phyloP scores from a whole-genome alignment of 2,113 vertebrate genomes.

The Sinocyclocheilus maitianheensis region DNA sequence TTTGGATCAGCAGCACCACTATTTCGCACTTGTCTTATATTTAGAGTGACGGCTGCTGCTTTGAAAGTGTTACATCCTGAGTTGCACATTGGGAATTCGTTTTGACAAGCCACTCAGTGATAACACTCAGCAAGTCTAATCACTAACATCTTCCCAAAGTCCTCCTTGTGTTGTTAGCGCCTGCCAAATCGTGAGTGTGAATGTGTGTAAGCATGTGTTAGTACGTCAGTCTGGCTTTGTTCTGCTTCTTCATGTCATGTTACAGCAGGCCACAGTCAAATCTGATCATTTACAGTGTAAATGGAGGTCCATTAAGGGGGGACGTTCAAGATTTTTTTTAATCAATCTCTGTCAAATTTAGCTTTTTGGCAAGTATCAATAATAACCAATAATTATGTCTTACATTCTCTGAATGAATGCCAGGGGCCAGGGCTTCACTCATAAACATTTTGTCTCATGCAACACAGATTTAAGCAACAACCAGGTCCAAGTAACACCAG shows the following conservation, averaged over 20 bases:
- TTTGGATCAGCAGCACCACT: background rate
- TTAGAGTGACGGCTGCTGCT: constrained; percentile 20
- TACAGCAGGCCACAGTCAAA: constrained; percentile 14
- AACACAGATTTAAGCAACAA: background rate
- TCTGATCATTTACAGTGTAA: background rate
- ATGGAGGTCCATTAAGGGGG: background rate
- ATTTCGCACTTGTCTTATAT: constrained; percentile 26
- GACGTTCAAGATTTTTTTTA: background rate
- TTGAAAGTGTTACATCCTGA: constrained; percentile 24
- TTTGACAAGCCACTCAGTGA: constrained; percentile 48
- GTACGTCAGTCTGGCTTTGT: background rate
- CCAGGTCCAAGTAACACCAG: background rate
- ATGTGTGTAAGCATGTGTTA: constrained; percentile 3
- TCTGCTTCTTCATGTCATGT: background rate
- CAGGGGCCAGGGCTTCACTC: background rate
- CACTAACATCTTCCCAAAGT: constrained; percentile 20
- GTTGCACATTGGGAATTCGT: constrained; percentile 33
- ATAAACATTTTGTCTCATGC: background rate
- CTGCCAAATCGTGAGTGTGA: background rate
- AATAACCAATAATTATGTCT: background rate
- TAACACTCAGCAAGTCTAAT: constrained; percentile 20
- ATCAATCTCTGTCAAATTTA: background rate
- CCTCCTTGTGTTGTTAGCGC: background rate
- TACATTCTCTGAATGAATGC: background rate
- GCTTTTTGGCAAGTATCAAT: background rate